Evolutionary conservation across 2,113 vertebrate species (phyloP), one percentile per base, ranked within the genome.

Genomic region (Caracal caracal): DNA sequence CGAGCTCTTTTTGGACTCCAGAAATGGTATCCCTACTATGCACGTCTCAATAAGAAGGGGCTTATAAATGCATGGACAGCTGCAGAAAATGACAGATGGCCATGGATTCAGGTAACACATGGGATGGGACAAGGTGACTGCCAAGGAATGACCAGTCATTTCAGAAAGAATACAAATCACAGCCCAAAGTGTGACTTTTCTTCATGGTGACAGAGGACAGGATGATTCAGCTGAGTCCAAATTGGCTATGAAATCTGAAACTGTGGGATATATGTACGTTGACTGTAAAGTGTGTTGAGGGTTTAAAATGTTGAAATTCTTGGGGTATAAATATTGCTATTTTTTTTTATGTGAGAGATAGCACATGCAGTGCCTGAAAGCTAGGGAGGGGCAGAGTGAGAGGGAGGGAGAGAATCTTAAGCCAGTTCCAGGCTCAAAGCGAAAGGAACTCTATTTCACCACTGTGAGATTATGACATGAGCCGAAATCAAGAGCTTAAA

Each of bases 11-110:
- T 99, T 51, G 99, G 99, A 70, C 99, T 99, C 94, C 99, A 99
- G 99, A 99, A 99, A 95, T 99, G 99, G 99, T 99, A 99, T 93
- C 99, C 99, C 0, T 99, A 99, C 98, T 99, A 99, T 90, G 99
- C 99, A 93, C 99, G 99, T 43, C 99, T 99, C 93, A 99, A 99
- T 99, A 99, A 99, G 98, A 99, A 99, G 97, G 99, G 99, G 61
- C 99, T 99, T 97, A 99, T 99, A 98, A 99, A 99, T 51, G 99
- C 99, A 92, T 99, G 99, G 99, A 99, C 99, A 49, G 99, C 99
- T 80, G 99, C 99, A 97, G 99, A 99, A 98, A 99, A 99, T 97
- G 99, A 99, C 99, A 99, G 99, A 99, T 99, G 99, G 99, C 99
- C 99, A 0, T 99, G 99, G 99, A 99, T 99, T 98, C 99, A 99